Percentiles rank a stretch among this genome's conserved stretches.
phyloP scores from a whole-genome alignment of 2,113 vertebrate species.

The Datnioides undecimradiatus region DNA sequence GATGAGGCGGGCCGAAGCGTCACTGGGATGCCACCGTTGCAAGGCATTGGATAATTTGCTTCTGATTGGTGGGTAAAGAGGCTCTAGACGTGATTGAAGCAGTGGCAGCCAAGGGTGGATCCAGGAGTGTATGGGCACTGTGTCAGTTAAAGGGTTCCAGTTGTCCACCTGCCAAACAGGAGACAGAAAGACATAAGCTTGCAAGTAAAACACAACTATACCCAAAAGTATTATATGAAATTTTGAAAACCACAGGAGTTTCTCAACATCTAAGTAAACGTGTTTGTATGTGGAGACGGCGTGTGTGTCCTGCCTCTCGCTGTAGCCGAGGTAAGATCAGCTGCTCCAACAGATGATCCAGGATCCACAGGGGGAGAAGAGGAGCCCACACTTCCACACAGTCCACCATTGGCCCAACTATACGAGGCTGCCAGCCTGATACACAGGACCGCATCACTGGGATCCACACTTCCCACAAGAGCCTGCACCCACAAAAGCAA shows the following conservation, averaged over 20 bases:
- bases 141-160: constrained; percentile 98
- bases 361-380: constrained; percentile 92
- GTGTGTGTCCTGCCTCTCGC: constrained; percentile 87
- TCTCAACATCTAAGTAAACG: background rate
- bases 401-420: constrained; percentile 94
- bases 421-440: constrained; percentile 92
- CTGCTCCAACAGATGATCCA: constrained; percentile 94
- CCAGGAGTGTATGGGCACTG: constrained; percentile 98
- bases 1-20: constrained; percentile 95
- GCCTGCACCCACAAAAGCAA: constrained; percentile 74
- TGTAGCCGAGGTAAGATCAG: constrained; percentile 97
- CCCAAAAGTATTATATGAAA: background rate
- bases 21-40: constrained; percentile 98
- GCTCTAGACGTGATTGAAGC: constrained; percentile 92
- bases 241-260: background rate
- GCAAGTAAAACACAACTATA: background rate
- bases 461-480: constrained; percentile 98
- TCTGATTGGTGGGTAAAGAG: constrained; percentile 94
- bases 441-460: constrained; percentile 90
- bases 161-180: constrained; percentile 88
- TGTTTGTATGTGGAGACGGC: background rate
- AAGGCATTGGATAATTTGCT: constrained; percentile 94
- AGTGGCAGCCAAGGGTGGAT: constrained; percentile 97
- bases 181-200: background rate
- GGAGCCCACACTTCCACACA: constrained; percentile 94